Percentiles rank a stretch among this genome's conserved stretches.
Conservation (phyloP, 2,888 invertebrate genomes). For the Smittia aterrima region DNA sequence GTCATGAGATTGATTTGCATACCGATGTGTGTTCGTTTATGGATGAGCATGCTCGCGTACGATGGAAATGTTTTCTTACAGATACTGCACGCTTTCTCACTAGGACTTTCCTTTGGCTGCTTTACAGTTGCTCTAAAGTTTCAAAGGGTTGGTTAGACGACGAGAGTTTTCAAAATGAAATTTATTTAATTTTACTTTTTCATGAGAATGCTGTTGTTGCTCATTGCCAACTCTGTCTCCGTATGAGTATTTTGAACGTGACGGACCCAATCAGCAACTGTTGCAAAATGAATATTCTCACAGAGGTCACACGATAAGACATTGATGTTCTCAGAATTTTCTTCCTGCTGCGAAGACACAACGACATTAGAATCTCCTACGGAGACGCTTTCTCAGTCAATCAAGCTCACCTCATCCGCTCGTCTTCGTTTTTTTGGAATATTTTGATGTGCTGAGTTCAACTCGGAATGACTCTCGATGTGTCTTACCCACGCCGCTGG, state of each 20-base stretch:
- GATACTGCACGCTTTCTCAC: conserved; percentile 63
- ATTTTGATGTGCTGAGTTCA: conserved; percentile 55
- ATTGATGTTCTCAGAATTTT: conserved; percentile 70
- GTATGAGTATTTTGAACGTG: conserved; percentile 83
- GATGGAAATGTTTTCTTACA: conserved; percentile 75
- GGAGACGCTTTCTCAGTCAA: neutral
- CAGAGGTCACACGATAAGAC: conserved; percentile 75
- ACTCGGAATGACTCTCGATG: conserved; percentile 73
- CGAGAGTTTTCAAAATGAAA: neutral
- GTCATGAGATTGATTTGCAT: conserved; percentile 42
- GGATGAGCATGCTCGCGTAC: conserved; percentile 75
- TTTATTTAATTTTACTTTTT: conserved; percentile 62
- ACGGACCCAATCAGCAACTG: conserved; percentile 83
- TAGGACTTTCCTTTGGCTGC: conserved; percentile 48
- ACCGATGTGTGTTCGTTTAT: conserved; percentile 72
- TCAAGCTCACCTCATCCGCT: conserved; percentile 58
- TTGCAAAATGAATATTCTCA: conserved; percentile 64
- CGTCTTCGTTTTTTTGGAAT: conserved; percentile 55
- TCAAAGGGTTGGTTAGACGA: neutral
- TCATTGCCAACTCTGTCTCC: conserved; percentile 73
- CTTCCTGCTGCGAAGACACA: conserved; percentile 56
- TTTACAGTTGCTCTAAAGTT: conserved; percentile 6
- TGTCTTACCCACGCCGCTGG: conserved; percentile 82
- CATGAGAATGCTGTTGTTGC: conserved; percentile 69
- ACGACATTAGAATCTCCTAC: neutral